Evolutionary conservation across 2,888 invertebrate species (phyloP), one percentile per base, ranked within the genome.

Genomic region (Drosophila meridiana): DNA sequence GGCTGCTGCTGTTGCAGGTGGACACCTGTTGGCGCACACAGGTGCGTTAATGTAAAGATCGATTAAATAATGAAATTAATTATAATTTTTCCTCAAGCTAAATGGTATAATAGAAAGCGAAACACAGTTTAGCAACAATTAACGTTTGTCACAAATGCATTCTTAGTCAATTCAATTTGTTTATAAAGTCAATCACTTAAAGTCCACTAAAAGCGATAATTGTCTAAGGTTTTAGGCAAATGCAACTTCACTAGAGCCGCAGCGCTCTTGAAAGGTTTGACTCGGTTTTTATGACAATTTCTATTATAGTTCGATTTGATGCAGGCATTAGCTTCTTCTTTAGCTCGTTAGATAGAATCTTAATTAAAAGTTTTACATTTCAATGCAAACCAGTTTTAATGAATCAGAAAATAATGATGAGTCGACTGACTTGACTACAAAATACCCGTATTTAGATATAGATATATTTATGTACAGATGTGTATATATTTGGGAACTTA

Each of bases 11-110:
- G 59, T 43, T 73, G 69, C 78, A 73, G 78, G 59, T 74, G 78
- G 59, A 66, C 75, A 70, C 45, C 73, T 59, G 78, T 34, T 61
- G 74, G 38, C 57, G 55, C 59, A 32, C 59, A 32, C 40, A 60
- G 67, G 43, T 78, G 79, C 80, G 76, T 70, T 36, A 69, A 75
- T 62, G 50, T 45, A 34, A 53, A 52, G 61, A 75, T 56, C 65
- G 80, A 79, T 77, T 77, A 75, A 77, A 63, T 75, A 79, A 77
- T 60, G 62, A 36, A 70, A 60, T 77, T 66, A 60, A 79, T 76
- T 79, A 30, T 59, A 61, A 64, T 60, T 64, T 57, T 57, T 26
- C 48, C 43, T n/a, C n/a, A 28, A 61, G 57, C 57, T 60, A 14
- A 52, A 13, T 38, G 13, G n/a, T n/a, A 28, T 43, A 26, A 62